Conservation (phyloP, 2,888 invertebrate species). For the Orchesella flavescens region DNA sequence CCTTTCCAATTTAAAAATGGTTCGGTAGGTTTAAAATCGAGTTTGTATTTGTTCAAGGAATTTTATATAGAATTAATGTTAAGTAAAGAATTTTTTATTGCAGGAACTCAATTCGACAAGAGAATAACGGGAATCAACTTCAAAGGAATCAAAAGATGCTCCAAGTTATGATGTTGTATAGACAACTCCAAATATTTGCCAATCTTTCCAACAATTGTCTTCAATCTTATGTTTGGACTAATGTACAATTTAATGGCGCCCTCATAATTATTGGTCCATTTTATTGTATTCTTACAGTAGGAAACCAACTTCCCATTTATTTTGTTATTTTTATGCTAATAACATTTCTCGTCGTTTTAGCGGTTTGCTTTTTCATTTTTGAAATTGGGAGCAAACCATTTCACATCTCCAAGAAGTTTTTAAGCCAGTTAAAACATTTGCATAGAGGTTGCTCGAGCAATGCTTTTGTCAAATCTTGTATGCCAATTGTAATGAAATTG, state of each 20-base stretch:
- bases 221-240: slow-evolving; percentile 11
- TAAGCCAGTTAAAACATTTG: too few relatives aligned
- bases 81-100: neutral
- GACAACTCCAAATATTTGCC: slow-evolving; percentile 13
- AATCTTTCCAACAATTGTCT: slow-evolving; percentile 14
- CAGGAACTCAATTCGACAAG: neutral
- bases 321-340: neutral
- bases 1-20: neutral
- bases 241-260: slow-evolving; percentile 25
- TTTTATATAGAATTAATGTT: neutral
- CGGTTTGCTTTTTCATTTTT: too few relatives aligned
- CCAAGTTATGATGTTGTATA: neutral
- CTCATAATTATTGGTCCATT: neutral
- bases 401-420: too few relatives aligned
- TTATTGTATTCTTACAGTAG: neutral
- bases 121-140: neutral
- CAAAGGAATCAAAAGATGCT: neutral
- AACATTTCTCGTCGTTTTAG: neutral
- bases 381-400: too few relatives aligned
- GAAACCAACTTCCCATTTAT: neutral
- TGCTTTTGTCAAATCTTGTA: too few relatives aligned
- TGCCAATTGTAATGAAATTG: too few relatives aligned
- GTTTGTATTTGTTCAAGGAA: neutral
- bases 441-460: too few relatives aligned
- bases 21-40: neutral